Conservation (phyloP, 1,140 invertebrate species). For the Diuraphis noxia region DNA sequence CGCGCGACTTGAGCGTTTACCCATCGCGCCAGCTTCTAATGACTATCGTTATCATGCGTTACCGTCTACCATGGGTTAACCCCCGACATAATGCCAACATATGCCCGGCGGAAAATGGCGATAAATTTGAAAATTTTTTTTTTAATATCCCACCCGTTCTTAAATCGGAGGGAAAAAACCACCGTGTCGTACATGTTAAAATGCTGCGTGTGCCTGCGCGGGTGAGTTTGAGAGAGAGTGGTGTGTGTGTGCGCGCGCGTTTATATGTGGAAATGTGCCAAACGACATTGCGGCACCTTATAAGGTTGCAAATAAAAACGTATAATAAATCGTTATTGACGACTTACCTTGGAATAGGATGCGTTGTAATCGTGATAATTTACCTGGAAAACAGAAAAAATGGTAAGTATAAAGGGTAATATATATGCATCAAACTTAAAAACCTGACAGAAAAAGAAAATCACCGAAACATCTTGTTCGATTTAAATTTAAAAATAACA, state of each 20-base stretch:
- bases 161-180: background rate
- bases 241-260: background rate
- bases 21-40: background rate
- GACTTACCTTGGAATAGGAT: constrained; percentile 46
- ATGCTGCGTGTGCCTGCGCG: background rate
- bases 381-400: constrained; percentile 39
- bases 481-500: background rate
- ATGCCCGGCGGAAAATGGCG: background rate
- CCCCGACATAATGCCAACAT: background rate
- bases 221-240: background rate
- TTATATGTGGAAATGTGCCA: constrained; percentile 35
- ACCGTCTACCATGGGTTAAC: background rate
- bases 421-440: background rate
- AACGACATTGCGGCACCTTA: constrained; percentile 22
- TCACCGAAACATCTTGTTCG: background rate
- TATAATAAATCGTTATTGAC: background rate
- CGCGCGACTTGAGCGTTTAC: background rate
- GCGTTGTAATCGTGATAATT: constrained; percentile 47
- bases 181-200: background rate
- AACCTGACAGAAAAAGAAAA: background rate
- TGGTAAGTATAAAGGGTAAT: background rate
- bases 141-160: background rate
- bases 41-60: background rate
- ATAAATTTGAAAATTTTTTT: background rate
- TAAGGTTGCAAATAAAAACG: constrained; percentile 25